Percentiles rank a stretch among this genome's conserved stretches.
Conservation (phyloP, 2,113 vertebrate species). For the Elaphurus davidianus region DNA sequence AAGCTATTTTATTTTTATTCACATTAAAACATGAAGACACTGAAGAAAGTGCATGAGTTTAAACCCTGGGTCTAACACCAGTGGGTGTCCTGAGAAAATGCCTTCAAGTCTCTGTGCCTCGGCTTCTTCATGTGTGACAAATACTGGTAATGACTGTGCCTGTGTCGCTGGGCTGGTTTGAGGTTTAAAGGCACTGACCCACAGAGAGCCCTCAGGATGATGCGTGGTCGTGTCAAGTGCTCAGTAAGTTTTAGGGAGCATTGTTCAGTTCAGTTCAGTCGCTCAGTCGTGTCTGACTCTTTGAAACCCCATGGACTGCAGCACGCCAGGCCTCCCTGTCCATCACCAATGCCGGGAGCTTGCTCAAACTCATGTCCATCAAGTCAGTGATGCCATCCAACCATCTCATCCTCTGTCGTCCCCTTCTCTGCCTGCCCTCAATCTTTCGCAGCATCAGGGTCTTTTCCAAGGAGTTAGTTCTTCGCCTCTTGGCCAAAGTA, state of each 20-base stretch:
- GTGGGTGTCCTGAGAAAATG: background rate
- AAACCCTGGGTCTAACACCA: background rate
- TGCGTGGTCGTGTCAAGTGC: background rate
- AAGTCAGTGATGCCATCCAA: rapidly evolving
- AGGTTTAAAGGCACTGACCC: background rate
- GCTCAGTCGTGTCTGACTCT: rapidly evolving
- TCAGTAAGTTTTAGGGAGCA: background rate
- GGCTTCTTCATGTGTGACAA: background rate
- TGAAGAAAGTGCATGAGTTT: background rate
- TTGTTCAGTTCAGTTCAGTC: background rate
- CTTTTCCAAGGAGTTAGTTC: background rate
- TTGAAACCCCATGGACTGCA: background rate
- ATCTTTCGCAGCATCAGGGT: background rate
- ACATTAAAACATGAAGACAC: background rate
- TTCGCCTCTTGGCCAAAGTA: background rate
- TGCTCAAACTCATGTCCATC: background rate
- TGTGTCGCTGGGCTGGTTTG: background rate
- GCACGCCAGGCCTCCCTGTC: background rate
- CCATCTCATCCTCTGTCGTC: background rate
- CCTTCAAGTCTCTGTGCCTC: background rate
- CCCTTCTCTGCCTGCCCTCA: background rate
- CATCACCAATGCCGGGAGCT: background rate
- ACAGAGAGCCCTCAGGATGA: background rate
- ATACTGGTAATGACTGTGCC: background rate
- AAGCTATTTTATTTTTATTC: background rate